Conservation (phyloP, 2,888 invertebrate genomes). For the Eupithecia insigniata region DNA sequence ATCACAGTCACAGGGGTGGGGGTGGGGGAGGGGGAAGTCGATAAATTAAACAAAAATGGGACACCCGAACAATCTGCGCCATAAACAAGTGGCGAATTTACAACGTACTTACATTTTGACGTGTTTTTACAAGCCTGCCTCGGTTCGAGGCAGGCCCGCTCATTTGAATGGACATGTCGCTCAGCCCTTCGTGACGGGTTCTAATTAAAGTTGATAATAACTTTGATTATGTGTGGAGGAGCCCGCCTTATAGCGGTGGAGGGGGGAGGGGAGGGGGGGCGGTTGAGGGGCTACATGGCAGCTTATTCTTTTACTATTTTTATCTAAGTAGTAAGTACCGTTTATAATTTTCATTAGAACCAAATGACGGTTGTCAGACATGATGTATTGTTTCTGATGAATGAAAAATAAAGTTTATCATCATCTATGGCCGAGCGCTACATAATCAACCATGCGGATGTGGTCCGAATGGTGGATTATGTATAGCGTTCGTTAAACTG, state of each 20-base stretch:
- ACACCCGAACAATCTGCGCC: conserved; percentile 59
- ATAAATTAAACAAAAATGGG: conserved; percentile 65
- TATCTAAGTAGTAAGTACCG: neutral
- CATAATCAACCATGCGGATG: no score
- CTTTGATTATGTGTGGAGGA: conserved; percentile 10
- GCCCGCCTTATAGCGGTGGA: neutral
- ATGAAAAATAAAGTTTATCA: neutral
- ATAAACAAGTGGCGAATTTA: conserved; percentile 57
- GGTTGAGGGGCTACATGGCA: neutral
- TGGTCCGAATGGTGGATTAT: no score
- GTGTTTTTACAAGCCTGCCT: conserved; percentile 12
- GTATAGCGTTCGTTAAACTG: neutral
- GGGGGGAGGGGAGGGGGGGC: neutral
- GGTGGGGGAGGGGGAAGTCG: conserved; percentile 35
- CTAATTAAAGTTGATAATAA: conserved; percentile 24
- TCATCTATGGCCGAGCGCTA: no score
- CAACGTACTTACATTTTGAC: conserved; percentile 39
- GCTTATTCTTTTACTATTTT: neutral
- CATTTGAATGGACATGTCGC: conserved; percentile 28
- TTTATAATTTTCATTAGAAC: neutral
- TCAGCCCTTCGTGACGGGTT: conserved; percentile 7
- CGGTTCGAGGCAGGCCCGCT: neutral
- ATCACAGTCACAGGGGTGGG: conserved; percentile 24
- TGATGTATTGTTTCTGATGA: neutral
- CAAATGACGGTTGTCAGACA: neutral